Base-by-base conservation (phyloP, 2,888 invertebrate species). In the Axea sp. region DNA sequence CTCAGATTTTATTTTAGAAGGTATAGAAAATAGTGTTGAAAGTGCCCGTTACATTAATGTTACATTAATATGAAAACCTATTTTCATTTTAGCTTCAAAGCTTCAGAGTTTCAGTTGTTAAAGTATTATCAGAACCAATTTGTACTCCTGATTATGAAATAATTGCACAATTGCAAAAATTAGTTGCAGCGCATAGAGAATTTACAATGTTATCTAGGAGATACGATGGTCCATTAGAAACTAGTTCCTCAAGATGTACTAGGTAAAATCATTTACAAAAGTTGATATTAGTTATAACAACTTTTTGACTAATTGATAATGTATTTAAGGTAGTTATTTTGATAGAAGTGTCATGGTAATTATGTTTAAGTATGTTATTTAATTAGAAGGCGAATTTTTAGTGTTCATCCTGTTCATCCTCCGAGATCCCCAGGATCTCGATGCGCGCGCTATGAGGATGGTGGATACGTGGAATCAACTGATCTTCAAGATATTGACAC, bases 181-280 rank as follows among this genome's bases (percentile, higher is more conserved):
- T 96, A 77, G 94, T 95, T 47, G 93, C 95, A 77, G 95, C 95
- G 0, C 95, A 96, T 86, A 93, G 95, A 81, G 96, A 96, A 88
- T 96, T 95, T 85, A 95, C 95, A 0, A 88, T 94, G 80, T 92
- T 96, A 2, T 95, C 95, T 1, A 90, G 95, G 3, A 91, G 95
- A 79, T 93, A 92, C 81, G 92, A 93, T 77, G 91, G 90, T 80
- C 90, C 90, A 0, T 87, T 90, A 37, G 84, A 90, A 59, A 84
- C 88, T 65, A 84, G 88, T 77, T 89, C 89, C 0, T 88, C 89
- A 0, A 86, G 90, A 75, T 87, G 82, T 71, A 87, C 81, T 65
- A 88, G 84, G 87, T 87, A 78, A 57, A 41, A 15, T 37, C n/a
- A 7, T 9, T 2, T 31, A 45, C 3, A 17, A 15, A 30, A 30